Base-by-base conservation (phyloP, 2,888 invertebrate genomes). In the Merodon equestris region DNA sequence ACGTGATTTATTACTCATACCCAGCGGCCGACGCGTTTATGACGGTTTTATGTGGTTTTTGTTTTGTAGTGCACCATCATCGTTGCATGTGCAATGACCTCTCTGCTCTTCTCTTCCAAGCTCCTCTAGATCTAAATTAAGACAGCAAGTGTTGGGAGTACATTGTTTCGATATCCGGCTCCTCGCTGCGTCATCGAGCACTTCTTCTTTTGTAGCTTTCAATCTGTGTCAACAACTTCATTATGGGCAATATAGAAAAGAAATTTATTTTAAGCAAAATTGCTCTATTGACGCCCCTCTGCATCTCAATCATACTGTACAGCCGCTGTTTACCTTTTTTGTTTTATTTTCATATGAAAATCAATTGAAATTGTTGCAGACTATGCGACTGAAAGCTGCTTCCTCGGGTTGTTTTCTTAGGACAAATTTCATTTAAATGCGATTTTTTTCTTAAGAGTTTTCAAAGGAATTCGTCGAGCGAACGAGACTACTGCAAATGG, bases 121-220 rank as follows among this genome's bases (percentile, higher is more conserved):
- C 27, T 27, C 27, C 27, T 15, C 19, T 27, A 42, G 13, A 36
- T 58, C 58, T 58, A 58, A 68, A 58, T 44, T 45, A 68, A 68
- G 67, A 44, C 36, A 58, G 13, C 19, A 14, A 1, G 1, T 51
- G 36, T 36, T 58, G 36, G 44, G 51, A 44, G 58, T 51, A 48
- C 27, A 27, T 42, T 42, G n/a, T 48, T 50, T 17, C 34, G 17
- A 13, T 34, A 57, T 58, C 9, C 51, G 27, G 13, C 13, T 57
- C 27, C 0, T 12, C 48, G 18, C 10, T 36, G 36, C 14, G n/a
- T 27, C 3, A 7, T 27, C 27, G 2, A 2, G 2, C 7, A 27
- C 27, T 7, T 2, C 27, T 15, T 17, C 9, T 47, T 48, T 15
- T 47, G 7, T 56, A 19, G 48, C 14, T 27, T 42, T 51, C 15